phyloP scores from a whole-genome alignment of 2,113 vertebrate genomes.

The Notothenia coriiceps region DNA sequence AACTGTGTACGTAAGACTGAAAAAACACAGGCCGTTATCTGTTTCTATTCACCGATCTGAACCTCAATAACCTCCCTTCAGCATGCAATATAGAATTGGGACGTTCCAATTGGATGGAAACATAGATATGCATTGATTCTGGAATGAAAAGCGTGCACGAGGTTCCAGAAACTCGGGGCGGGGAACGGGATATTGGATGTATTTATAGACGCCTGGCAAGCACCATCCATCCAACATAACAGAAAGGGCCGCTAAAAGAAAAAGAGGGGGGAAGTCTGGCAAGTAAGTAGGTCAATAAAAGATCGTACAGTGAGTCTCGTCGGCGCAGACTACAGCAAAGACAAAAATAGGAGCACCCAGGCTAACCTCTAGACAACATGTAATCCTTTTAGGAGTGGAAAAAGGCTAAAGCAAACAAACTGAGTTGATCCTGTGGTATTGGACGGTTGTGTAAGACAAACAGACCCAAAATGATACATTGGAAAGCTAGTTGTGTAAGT shows the following conservation, averaged over 20 bases:
- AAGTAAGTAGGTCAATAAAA: conserved; percentile 61
- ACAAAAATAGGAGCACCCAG: conserved; percentile 41
- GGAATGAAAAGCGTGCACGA: conserved; percentile 59
- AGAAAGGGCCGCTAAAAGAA: conserved; percentile 40
- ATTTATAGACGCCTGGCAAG: conserved; percentile 63
- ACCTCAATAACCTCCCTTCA: conserved; percentile 42
- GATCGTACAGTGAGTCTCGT: conserved; percentile 37
- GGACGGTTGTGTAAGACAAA: conserved; percentile 54
- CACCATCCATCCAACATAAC: conserved; percentile 46
- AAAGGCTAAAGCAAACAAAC: conserved; percentile 3
- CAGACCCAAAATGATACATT: conserved; percentile 24
- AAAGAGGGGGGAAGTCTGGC: conserved; percentile 25
- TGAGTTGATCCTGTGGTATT: conserved; percentile 21
- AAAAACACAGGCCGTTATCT: conserved; percentile 51
- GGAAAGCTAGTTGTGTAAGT: conserved; percentile 68
- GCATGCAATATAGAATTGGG: conserved; percentile 56
- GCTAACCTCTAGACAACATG: conserved; percentile 42
- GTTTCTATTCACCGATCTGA: conserved; percentile 43
- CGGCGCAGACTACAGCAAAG: conserved; percentile 21
- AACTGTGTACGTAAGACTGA: conserved; percentile 7
- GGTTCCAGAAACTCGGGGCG: conserved; percentile 32
- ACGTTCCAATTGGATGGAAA: conserved; percentile 64
- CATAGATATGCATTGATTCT: conserved; percentile 77
- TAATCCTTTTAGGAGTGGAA: conserved; percentile 49
- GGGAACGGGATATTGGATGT: conserved; percentile 56